Conservation (phyloP, 2,888 invertebrate genomes). For the Pandemis cinnamomeana region DNA sequence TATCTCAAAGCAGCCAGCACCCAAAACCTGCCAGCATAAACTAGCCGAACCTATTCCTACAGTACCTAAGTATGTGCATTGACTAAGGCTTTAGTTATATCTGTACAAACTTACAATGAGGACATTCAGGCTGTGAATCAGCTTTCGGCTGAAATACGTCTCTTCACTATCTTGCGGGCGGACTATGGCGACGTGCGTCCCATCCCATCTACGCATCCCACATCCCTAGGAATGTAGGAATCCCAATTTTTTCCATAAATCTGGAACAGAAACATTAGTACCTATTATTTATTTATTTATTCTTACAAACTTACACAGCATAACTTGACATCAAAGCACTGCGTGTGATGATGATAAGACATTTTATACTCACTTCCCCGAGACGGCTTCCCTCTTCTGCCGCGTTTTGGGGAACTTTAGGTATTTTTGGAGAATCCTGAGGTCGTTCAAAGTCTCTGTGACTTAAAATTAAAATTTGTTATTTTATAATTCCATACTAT, state of each 20-base stretch:
- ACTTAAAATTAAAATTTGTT: too few relatives aligned
- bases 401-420: neutral
- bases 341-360: too few relatives aligned
- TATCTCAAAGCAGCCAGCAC: too few relatives aligned
- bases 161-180: neutral
- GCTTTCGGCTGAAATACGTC: neutral
- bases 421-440: neutral
- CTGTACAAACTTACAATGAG: too few relatives aligned
- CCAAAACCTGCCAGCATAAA: too few relatives aligned
- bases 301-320: too few relatives aligned
- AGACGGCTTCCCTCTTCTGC: neutral
- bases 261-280: neutral
- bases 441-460: conserved; percentile 1
- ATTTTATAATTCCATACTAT: too few relatives aligned
- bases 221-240: neutral
- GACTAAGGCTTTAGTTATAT: too few relatives aligned
- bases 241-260: conserved; percentile 1
- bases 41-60: too few relatives aligned
- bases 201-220: neutral
- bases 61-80: too few relatives aligned
- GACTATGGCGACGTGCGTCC: neutral
- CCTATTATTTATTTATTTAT: neutral
- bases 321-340: too few relatives aligned
- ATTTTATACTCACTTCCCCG: conserved; percentile 2
- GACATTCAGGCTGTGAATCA: too few relatives aligned